Conservation (phyloP, 2,888 invertebrate species). For the Cremastinae sp. region DNA sequence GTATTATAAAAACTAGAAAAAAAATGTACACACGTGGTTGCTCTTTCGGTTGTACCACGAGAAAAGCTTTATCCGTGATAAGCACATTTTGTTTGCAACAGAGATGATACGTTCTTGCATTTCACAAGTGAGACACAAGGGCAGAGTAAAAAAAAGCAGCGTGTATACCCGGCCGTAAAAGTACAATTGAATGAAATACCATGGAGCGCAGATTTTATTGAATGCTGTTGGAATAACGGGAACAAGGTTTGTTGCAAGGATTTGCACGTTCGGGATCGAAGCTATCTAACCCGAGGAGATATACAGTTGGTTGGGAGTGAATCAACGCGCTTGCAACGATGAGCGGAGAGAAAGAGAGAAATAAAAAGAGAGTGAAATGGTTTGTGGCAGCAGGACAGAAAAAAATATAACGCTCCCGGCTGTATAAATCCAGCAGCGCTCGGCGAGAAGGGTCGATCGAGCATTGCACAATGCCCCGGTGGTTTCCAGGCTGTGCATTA, state of each 20-base stretch:
- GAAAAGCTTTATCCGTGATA: too few species aligned
- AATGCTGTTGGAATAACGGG: conserved; percentile 28
- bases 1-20: too few species aligned
- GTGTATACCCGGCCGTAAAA: too few species aligned
- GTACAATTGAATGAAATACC: conserved; percentile 51
- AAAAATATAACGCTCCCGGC: conserved; percentile 43
- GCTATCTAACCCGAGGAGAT: conserved; percentile 20
- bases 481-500: conserved; percentile 49
- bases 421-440: conserved; percentile 45
- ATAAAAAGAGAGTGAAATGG: conserved; percentile 42
- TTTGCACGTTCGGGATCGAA: conserved; percentile 40
- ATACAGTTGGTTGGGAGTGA: conserved; percentile 41
- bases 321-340: conserved; percentile 17
- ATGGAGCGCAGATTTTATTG: conserved; percentile 34
- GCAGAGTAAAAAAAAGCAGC: not conserved
- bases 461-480: conserved; percentile 50
- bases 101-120: too few species aligned
- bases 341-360: conserved; percentile 24
- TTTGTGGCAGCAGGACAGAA: conserved; percentile 56
- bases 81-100: too few species aligned
- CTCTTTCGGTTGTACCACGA: too few species aligned
- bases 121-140: too few species aligned
- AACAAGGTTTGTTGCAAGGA: conserved; percentile 20
- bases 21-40: too few species aligned
- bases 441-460: conserved; percentile 45